Conservation (phyloP, 2,888 invertebrate species). For the Ichneumoninae sp. region DNA sequence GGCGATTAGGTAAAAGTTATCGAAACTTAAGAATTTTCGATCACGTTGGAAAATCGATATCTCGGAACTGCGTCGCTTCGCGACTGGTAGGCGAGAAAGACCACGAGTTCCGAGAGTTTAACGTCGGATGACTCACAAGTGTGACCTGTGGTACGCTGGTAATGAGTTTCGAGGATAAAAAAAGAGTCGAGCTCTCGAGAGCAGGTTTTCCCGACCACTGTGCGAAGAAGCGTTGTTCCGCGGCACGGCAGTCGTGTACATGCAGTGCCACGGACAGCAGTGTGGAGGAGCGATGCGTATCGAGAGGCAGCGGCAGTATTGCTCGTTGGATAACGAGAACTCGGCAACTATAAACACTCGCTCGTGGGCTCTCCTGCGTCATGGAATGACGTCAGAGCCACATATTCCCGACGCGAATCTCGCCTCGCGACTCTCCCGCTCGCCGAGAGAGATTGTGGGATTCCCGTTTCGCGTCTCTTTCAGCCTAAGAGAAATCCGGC, state of each 20-base stretch:
- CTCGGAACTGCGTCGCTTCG: neutral
- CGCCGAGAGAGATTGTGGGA: conserved; percentile 7
- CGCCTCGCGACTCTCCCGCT: conserved; percentile 57
- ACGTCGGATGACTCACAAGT: conserved; percentile 14
- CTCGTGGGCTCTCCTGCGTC: conserved; percentile 67
- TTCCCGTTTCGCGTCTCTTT: neutral
- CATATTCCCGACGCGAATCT: conserved; percentile 67
- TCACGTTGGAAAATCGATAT: neutral
- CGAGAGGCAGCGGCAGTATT: neutral
- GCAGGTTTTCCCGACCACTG: conserved; percentile 27
- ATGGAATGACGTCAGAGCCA: conserved; percentile 73
- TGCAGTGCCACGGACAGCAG: conserved; percentile 1
- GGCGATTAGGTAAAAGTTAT: conserved; percentile 3
- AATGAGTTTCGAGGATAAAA: conserved; percentile 25
- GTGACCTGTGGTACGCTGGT: neutral
- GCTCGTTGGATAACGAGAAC: conserved; percentile 61
- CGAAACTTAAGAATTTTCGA: neutral
- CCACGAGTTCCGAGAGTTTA: conserved; percentile 7
- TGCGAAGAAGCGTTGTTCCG: neutral
- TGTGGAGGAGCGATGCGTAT: conserved; percentile 30
- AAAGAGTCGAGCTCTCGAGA: neutral
- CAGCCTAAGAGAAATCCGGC: neutral
- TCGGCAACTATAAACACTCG: conserved; percentile 46
- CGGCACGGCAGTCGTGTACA: conserved; percentile 5
- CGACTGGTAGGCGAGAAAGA: neutral